These are phyloP conservation scores for Cetoscarus ocellatus DNA, from an alignment of 2,797 vertebrate species.

Conservation along the genomic window DNA sequence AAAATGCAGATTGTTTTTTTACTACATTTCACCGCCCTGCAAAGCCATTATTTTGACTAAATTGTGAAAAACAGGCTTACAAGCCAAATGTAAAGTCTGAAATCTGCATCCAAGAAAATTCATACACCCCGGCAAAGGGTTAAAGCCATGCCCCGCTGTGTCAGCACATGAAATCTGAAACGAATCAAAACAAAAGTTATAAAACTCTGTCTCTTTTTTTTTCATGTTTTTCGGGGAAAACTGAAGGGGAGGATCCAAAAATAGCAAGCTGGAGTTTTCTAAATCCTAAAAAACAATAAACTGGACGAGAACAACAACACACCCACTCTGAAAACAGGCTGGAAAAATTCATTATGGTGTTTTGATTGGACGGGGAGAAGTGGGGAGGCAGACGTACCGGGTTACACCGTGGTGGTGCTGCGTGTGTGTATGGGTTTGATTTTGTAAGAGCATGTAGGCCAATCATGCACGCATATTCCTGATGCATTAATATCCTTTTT, in stretches of 20 bases:
- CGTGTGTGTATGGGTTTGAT: neutral
- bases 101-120: neutral
- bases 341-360: constrained; percentile 27
- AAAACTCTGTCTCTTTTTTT: neutral
- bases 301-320: constrained; percentile 41
- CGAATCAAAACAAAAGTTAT: constrained; percentile 24
- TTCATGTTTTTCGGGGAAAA: constrained; percentile 39
- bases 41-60: neutral
- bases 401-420: neutral
- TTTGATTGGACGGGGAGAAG: constrained; percentile 26
- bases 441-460: neutral
- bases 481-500: neutral
- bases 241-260: constrained; percentile 40
- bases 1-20: too few relatives aligned
- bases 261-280: constrained; percentile 40
- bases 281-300: constrained; percentile 58
- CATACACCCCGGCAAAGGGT: neutral
- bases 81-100: neutral
- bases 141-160: neutral
- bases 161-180: constrained; percentile 34
- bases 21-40: neutral
- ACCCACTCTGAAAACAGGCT: constrained; percentile 29
- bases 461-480: neutral
- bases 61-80: neutral
- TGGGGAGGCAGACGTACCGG: neutral